Evolutionary conservation across 2,888 invertebrate species (phyloP), one percentile per base, ranked within the genome.

Genomic region (Stenolophus ochropezus): DNA sequence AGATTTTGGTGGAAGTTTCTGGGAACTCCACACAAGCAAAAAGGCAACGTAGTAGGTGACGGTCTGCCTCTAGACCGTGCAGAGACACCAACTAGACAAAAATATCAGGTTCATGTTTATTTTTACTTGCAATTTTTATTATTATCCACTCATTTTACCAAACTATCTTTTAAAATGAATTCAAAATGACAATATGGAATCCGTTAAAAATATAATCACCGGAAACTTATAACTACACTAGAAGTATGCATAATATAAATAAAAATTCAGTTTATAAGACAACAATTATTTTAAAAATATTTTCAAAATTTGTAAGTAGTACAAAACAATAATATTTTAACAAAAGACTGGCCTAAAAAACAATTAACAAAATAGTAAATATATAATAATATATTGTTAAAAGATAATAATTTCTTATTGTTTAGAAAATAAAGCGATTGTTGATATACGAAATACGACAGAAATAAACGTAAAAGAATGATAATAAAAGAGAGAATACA

Each of bases 31-130:
- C 94, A 87, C 94, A 93, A 87, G 97, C 96, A 91, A 98, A 95
- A 90, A 98, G 94, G 91, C 96, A 96, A 92, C 96, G 96, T 92
- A 97, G 94, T 90, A 97, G 94, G 93, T 98, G 97, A 92, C 97
- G 95, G 92, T 98, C 97, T 91, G 97, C 97, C 94, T 98, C 97
- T 92, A 96, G 93, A 91, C 98, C 98, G 94, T 97, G 96, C 89
- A 94, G 93, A 91, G 93, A 93, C 88, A 97, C 95, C 91, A 97
- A 93, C 97, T 98, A 91, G 85, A 87, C 86, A 85, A 84, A 73
- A 47, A 69, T 21, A 23, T 69, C 42, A 23, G 61, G 61, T 61
- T 61, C 23, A 61, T 61, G 25, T 8, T 21, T 23, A 27, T 56
- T 3, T 56, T 20, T 20, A 33, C 18, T 56, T 56, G 56, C 56